Evolutionary conservation across 2,113 vertebrate genomes (phyloP), one percentile per base, ranked within the genome.

Genomic region (Malurus melanocephalus): DNA sequence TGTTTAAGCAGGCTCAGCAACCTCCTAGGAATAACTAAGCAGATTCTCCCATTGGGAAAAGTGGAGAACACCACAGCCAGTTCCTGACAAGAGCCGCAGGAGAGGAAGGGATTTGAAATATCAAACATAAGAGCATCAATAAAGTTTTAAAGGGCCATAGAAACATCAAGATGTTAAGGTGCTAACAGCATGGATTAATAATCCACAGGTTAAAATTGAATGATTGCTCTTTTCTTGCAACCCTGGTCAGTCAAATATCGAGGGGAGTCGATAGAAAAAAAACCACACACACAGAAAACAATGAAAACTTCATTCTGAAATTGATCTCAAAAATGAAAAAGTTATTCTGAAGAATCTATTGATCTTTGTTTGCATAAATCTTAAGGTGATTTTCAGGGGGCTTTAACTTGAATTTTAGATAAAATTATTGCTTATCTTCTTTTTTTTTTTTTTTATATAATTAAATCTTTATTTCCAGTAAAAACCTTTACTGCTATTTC

Each of bases 1-100:
- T 85, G 48, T 83, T 94, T 93, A 91, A 88, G 57, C 80, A 93
- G 82, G 52, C 73, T 93, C 76, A 75, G 38, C 45, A 85, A 55
- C 35, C 67, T 91, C 87, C 30, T 49, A 49, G 85, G 89, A 95
- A 87, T 85, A 92, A 38, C 56, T 78, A 88, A 90, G 26, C 46
- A 78, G 65, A 52, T 87, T 82, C 42, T 59, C 55, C 79, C 49
- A 68, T 61, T 69, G 89, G 87, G 85, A 78, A 80, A 68, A 80
- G 17, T 56, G 27, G 19, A 88, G 59, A 79, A 38, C 53, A 67
- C n/a, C 48, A 89, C 17, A 89, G 38, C 10, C 48, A 89, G 13
- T 42, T 53, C 13, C 2, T 55, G 55, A 49, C 71, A 80, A 77
- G 76, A 83, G 30, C 15, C 72, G 67, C n/a, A 64, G 45, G 60